Evolutionary conservation across 2,888 invertebrate genomes (phyloP).

Genomic region (Apeira syringaria): DNA sequence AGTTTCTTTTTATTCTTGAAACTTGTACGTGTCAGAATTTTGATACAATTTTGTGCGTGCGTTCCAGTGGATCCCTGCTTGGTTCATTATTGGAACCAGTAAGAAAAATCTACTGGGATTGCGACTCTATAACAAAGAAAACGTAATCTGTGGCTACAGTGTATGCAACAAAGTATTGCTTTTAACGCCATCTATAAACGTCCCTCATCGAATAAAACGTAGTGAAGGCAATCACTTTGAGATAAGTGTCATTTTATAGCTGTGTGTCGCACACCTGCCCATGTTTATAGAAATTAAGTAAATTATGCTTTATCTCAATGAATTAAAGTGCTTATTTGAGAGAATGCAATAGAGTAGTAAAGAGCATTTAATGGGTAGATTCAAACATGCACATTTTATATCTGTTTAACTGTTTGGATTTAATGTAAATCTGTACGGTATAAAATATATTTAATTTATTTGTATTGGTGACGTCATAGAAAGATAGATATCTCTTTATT

Average conservation of each 20-base stretch:
- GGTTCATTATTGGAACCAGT: too few species aligned
- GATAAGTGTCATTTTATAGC: slow-evolving; percentile 51
- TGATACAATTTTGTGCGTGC: too few species aligned
- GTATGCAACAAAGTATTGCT: slow-evolving; percentile 25
- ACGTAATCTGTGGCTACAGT: neutral
- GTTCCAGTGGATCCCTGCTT: too few species aligned
- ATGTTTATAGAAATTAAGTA: slow-evolving; percentile 28
- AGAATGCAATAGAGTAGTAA: neutral
- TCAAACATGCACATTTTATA: slow-evolving; percentile 43
- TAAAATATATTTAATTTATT: neutral
- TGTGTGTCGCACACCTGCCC: slow-evolving; percentile 29
- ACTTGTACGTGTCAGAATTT: too few species aligned
- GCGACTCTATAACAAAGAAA: too few species aligned
- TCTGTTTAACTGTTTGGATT: slow-evolving; percentile 5
- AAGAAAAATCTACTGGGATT: too few species aligned
- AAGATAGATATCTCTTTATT: too few species aligned
- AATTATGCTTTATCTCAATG: neutral
- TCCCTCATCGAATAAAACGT: slow-evolving; percentile 20
- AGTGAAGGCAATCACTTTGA: slow-evolving; percentile 44
- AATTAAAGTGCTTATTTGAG: neutral
- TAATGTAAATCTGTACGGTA: neutral
- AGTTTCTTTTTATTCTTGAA: too few species aligned
- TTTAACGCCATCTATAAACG: slow-evolving; percentile 42
- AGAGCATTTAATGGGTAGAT: slow-evolving; percentile 36
- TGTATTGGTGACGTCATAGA: too few species aligned